A percentile compares a stretch with the other conserved stretches of the same genome.
These are phyloP conservation scores for Pseudorhiza aurosa DNA, from an alignment of 30 jellyfish, hydroid and myxozoan genomes.

Conservation along the genomic window DNA sequence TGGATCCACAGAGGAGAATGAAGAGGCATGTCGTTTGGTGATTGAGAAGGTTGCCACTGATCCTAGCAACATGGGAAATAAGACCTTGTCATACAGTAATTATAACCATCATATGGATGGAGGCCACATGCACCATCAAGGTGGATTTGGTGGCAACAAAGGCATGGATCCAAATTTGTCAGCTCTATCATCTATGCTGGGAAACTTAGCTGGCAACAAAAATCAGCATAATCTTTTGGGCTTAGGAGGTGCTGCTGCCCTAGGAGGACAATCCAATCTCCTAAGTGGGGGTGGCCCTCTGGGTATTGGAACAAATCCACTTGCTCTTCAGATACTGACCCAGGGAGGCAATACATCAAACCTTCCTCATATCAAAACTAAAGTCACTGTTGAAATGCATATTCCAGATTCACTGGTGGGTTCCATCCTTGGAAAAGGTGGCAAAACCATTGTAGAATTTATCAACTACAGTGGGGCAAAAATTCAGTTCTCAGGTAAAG, in stretches of 20 bases:
- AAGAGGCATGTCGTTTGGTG: constrained; percentile 90
- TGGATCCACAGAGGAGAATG: constrained; percentile 86
- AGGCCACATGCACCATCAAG: constrained; percentile 16
- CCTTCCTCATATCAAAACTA: constrained; percentile 86
- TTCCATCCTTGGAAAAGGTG: constrained; percentile 95
- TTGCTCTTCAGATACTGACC: constrained; percentile 49
- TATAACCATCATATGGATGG: constrained; percentile 16
- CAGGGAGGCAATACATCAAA: constrained; percentile 60
- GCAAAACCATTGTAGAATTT: constrained; percentile 93
- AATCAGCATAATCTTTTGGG: constrained; percentile 73
- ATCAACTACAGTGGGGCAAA: constrained; percentile 99
- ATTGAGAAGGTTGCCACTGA: constrained; percentile 83
- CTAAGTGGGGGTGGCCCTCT: constrained; percentile 56
- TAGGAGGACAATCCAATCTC: constrained; percentile 19
- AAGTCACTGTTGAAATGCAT: constrained; percentile 93
- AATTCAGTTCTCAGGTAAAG: constrained; percentile 96
- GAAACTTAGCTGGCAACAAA: constrained; percentile 71
- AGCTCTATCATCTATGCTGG: constrained; percentile 79
- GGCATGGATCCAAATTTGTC: constrained; percentile 57
- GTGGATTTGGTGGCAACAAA: constrained; percentile 50
- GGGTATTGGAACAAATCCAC: constrained; percentile 48
- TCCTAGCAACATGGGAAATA: constrained; percentile 92
- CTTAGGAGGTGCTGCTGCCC: constrained; percentile 47
- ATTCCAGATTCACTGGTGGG: constrained; percentile 95
- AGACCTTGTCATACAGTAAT: constrained; percentile 68